Base-by-base conservation (phyloP, 2,797 vertebrate genomes). In the Chaenodraco wilsoni region DNA sequence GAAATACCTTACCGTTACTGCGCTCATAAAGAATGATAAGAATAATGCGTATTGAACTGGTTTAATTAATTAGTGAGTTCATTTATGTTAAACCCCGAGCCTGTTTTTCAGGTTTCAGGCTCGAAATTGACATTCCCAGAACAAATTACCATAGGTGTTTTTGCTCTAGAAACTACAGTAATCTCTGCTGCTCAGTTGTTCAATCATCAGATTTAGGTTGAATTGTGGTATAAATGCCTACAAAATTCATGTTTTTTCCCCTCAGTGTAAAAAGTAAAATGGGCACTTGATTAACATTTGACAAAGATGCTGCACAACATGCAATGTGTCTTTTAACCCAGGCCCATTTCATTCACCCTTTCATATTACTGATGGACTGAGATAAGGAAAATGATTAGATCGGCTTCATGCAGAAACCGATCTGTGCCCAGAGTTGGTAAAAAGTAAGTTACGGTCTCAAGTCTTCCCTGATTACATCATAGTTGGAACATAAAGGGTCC, bases 161-260 rank as follows among this genome's bases (percentile, higher is more conserved):
- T 83, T 83, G 59, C 31, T 79, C 60, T 77, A 51, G 62, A 72
- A 33, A 63, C 69, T 81, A 44, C 57, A 17, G 37, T 86, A 41
- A 69, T 54, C 49, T 72, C 55, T 60, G 56, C 44, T 62, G 31
- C 54, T 70, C 55, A 58, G 11, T 49, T 57, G 40, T 40, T 64
- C 58, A 31, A 69, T 65, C 60, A 69, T 61, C 44, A 52, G 2
- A 76, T 16, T 68, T 75, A 23, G 33, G 50, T 52, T 54, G 31
- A 71, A 70, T 27, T 50, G 23, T 31, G 54, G 44, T 76, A 79
- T 66, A 51, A 72, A 69, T 74, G 17, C 50, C 27, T 65, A 15
- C 1, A 2, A 21, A 21, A 21, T 70, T 80, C 57, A 63, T 9
- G 2, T 12, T 27, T 48, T 48, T 55, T 54, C 14, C 16, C 0